phyloP scores from a whole-genome alignment of 2,888 invertebrate genomes.

The Metellina segmentata region DNA sequence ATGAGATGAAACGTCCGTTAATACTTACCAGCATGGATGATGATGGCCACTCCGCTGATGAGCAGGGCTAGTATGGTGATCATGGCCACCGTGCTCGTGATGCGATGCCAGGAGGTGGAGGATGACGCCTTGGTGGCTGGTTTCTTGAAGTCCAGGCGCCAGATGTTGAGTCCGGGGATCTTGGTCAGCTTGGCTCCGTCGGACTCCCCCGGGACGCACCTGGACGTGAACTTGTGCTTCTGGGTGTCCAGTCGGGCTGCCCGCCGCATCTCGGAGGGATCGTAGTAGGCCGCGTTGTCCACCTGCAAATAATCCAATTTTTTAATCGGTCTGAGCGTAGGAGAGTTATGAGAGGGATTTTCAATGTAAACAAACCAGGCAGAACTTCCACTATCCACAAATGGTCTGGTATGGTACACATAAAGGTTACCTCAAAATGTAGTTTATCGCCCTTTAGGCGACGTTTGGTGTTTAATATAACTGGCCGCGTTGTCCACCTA shows the following conservation, averaged over 20 bases:
- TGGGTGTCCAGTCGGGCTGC: slow-evolving; percentile 17
- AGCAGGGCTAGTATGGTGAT: slow-evolving; percentile 40
- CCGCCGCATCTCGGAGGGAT: slow-evolving; percentile 42
- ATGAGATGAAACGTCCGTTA: not conserved
- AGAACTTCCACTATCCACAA: no score
- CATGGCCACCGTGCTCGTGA: slow-evolving; percentile 41
- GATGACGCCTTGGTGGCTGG: not conserved
- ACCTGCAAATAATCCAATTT: slow-evolving; percentile 33
- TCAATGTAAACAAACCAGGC: no score
- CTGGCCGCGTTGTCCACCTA: no score
- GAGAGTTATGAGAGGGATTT: not conserved
- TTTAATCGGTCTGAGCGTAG: not conserved
- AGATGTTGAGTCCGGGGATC: slow-evolving; percentile 66
- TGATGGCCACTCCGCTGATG: slow-evolving; percentile 52
- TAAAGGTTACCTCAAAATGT: not conserved
- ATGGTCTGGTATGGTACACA: not conserved
- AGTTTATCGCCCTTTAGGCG: not conserved
- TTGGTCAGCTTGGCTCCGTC: slow-evolving; percentile 65
- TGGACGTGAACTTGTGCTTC: slow-evolving; percentile 48
- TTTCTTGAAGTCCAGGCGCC: slow-evolving; percentile 67
- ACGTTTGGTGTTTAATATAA: not conserved
- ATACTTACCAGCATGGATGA: slow-evolving; percentile 62
- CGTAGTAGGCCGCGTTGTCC: slow-evolving; percentile 68
- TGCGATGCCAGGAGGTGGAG: slow-evolving; percentile 11
- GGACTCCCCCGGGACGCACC: slow-evolving; percentile 34